Conservation (phyloP, 2,888 invertebrate species). For the Drosophila sordidapex region DNA sequence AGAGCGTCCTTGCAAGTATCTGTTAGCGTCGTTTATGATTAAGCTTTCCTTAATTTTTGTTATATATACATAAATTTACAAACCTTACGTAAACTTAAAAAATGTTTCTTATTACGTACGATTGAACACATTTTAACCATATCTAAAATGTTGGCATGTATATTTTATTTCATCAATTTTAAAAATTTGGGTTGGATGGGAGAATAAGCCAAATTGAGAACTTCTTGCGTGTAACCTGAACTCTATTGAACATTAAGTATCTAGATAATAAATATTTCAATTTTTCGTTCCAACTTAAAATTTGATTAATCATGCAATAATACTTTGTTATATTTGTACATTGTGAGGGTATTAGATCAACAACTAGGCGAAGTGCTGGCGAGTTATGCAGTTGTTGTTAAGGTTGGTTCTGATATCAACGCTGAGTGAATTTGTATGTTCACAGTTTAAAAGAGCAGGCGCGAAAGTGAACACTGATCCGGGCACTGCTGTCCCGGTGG, state of each 20-base stretch:
- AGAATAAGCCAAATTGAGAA: neutral
- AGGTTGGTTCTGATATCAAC: conserved; percentile 76
- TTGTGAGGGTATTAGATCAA: conserved; percentile 33
- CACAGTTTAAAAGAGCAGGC: conserved; percentile 81
- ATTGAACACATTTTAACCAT: neutral
- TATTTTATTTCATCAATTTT: neutral
- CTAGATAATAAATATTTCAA: neutral
- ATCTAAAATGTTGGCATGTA: neutral
- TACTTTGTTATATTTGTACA: neutral
- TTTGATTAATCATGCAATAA: neutral
- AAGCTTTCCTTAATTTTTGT: neutral
- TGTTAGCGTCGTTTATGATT: neutral
- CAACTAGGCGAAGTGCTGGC: neutral
- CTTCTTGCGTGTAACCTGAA: neutral
- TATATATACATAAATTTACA: neutral
- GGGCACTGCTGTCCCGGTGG: conserved; percentile 11
- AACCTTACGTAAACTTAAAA: neutral
- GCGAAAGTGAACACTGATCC: conserved; percentile 77
- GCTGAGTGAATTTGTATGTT: conserved; percentile 84
- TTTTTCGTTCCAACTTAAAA: neutral
- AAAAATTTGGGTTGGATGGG: neutral
- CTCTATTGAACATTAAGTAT: neutral
- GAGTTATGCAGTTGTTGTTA: conserved; percentile 44
- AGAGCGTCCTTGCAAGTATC: neutral
- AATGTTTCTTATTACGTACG: neutral